These are phyloP conservation scores for Brachyptera putata DNA, from an alignment of 2,888 invertebrate genomes.

Conservation along the genomic window DNA sequence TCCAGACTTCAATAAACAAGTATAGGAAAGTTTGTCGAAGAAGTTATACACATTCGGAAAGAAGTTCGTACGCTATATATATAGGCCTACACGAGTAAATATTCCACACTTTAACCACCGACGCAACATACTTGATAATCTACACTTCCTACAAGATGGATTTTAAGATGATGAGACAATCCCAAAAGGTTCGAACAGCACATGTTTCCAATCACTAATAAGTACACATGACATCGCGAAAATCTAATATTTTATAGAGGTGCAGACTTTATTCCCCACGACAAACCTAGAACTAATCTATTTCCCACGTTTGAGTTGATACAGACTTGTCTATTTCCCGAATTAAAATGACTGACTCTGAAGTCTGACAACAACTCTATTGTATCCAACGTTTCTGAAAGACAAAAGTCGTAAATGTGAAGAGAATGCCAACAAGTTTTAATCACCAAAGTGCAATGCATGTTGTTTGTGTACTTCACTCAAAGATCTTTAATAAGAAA, in stretches of 20 bases:
- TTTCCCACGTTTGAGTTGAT: background rate
- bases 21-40: conserved; percentile 26
- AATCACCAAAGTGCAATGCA: conserved; percentile 20
- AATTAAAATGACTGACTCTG: conserved; percentile 17
- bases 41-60: conserved; percentile 19
- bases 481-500: background rate
- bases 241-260: background rate
- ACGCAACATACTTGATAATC: background rate
- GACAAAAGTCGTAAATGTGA: background rate
- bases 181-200: background rate
- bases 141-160: background rate
- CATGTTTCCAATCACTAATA: background rate
- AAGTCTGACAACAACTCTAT: conserved; percentile 10
- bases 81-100: conserved; percentile 8
- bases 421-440: conserved; percentile 11
- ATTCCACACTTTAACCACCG: background rate
- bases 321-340: background rate
- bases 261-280: background rate
- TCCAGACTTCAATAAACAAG: conserved; percentile 24
- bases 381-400: background rate
- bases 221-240: background rate
- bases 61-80: background rate
- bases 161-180: background rate
- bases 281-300: conserved; percentile 8
- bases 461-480: conserved; percentile 8